Evolutionary conservation across 2,113 vertebrate species (phyloP).

Genomic region (Tonatia bakeri): DNA sequence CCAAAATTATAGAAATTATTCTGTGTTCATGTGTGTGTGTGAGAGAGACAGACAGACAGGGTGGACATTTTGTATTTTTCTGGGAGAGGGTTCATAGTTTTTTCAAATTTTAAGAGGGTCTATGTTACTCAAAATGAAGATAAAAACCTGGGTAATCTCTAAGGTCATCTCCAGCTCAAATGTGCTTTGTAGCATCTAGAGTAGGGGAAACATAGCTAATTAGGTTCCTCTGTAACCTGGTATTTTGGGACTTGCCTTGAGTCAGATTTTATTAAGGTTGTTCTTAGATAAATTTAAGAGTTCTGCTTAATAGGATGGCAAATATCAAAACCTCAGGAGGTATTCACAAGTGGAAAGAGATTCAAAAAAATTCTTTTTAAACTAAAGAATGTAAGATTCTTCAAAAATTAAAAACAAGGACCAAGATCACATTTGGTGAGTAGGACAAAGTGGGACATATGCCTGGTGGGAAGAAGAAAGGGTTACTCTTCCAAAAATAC

Average conservation of each 20-base stretch:
- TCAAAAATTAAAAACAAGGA: not conserved
- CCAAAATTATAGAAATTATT: not conserved
- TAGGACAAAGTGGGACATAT: not conserved
- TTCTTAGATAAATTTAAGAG: constrained; percentile 58
- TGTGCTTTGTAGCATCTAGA: not conserved
- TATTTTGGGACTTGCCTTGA: constrained; percentile 55
- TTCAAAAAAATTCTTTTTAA: constrained; percentile 27
- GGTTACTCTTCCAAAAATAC: not conserved
- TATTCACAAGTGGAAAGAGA: constrained; percentile 6
- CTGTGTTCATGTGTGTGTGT: not conserved
- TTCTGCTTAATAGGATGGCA: constrained; percentile 46
- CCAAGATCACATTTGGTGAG: not conserved
- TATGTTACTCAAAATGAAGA: constrained; percentile 36
- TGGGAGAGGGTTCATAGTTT: not conserved
- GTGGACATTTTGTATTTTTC: not conserved
- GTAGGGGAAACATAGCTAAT: not conserved
- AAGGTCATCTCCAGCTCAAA: constrained; percentile 21
- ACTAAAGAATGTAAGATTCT: not conserved
- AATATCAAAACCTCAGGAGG: constrained; percentile 54
- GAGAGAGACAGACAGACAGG: not conserved
- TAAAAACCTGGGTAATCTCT: constrained; percentile 28
- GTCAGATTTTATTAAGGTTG: constrained; percentile 61
- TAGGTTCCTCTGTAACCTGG: constrained; percentile 31
- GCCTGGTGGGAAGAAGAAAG: not conserved
- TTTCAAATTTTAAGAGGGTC: constrained; percentile 2